Evolutionary conservation across 2,113 vertebrate species (phyloP).

Genomic region (Castor canadensis): DNA sequence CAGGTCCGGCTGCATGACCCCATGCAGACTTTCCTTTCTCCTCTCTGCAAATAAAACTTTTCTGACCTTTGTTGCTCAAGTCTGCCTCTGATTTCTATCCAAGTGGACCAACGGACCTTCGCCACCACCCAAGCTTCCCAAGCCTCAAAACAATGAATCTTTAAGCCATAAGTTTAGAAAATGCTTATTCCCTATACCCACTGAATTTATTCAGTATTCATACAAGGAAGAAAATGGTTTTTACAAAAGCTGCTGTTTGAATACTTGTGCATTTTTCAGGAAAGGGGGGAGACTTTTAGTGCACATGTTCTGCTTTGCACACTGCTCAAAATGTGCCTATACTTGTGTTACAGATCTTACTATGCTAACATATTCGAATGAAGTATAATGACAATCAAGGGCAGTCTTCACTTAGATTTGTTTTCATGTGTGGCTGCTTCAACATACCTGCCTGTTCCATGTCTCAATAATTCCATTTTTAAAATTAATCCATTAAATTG

Average conservation of each 20-base stretch:
- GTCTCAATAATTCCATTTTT: background rate
- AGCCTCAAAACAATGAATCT: too few species aligned
- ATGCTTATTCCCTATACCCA: background rate
- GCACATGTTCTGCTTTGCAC: background rate
- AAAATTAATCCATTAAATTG: background rate
- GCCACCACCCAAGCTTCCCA: too few species aligned
- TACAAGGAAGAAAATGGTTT: accelerated
- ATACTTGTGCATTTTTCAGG: background rate
- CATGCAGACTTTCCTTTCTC: too few species aligned
- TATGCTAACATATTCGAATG: background rate
- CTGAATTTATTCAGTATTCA: background rate
- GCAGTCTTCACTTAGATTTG: too few species aligned
- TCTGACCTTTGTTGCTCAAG: too few species aligned
- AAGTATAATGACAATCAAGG: background rate
- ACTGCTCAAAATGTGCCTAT: background rate
- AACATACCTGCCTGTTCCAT: background rate
- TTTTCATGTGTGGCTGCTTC: background rate
- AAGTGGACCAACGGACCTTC: too few species aligned
- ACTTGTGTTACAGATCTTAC: background rate
- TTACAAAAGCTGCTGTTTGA: background rate
- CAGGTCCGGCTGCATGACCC: too few species aligned
- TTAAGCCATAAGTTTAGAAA: background rate
- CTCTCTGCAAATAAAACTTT: too few species aligned
- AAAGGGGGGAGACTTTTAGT: background rate
- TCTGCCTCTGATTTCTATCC: too few species aligned